Conservation (phyloP, 2,113 vertebrate genomes). For the Nothobranchius kuhntae region DNA sequence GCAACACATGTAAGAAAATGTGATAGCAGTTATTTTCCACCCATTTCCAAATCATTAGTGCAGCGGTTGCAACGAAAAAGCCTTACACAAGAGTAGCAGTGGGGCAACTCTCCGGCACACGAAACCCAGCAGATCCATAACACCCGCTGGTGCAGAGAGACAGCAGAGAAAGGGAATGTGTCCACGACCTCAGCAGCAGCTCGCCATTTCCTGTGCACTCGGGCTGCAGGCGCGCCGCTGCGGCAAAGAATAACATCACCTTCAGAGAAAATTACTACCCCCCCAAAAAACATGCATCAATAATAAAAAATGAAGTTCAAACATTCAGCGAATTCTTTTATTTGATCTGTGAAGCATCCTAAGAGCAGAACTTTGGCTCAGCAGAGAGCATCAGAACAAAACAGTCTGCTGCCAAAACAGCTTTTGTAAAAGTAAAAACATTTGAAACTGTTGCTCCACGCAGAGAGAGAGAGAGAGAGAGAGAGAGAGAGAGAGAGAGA, state of each 20-base stretch:
- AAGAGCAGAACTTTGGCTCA: slow-evolving; percentile 42
- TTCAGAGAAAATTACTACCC: slow-evolving; percentile 28
- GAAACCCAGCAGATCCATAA: slow-evolving; percentile 59
- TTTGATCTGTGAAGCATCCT: slow-evolving; percentile 47
- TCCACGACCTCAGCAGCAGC: slow-evolving; percentile 44
- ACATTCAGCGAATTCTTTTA: slow-evolving; percentile 33
- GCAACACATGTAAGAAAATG: background rate
- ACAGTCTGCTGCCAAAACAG: slow-evolving; percentile 31
- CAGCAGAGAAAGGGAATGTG: slow-evolving; percentile 49
- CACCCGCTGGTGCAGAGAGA: slow-evolving; percentile 58
- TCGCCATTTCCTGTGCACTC: slow-evolving; percentile 35
- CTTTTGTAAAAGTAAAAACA: slow-evolving; percentile 1
- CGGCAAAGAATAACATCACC: slow-evolving; percentile 42
- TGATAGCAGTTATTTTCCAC: background rate
- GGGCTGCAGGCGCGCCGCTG: slow-evolving; percentile 35
- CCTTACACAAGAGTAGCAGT: slow-evolving; percentile 69
- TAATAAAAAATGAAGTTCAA: slow-evolving; percentile 29
- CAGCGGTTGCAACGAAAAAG: slow-evolving; percentile 16
- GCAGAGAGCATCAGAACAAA: slow-evolving; percentile 31
- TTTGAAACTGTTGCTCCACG: slow-evolving; percentile 37
- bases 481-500: background rate
- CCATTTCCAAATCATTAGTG: slow-evolving; percentile 18
- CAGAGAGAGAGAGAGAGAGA: background rate
- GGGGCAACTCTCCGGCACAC: slow-evolving; percentile 53
- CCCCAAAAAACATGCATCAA: slow-evolving; percentile 27